A percentile compares a stretch with the other conserved stretches of the same genome.
Conservation (phyloP, 2,797 vertebrate genomes). For the Argyrosomus regius region DNA sequence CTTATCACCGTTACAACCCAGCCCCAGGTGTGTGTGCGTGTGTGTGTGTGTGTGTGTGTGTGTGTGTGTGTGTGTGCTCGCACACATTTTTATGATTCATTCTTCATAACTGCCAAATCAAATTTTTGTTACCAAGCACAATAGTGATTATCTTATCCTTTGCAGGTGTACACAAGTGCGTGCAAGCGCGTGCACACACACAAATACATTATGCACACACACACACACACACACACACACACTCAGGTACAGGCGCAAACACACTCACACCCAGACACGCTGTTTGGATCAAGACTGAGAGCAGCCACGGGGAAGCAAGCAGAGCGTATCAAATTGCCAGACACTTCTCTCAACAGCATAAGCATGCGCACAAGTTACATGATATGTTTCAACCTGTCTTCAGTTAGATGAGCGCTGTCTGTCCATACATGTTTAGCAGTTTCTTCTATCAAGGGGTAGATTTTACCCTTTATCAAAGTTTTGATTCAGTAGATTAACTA, state of each 20-base stretch:
- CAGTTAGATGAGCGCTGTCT: slow-evolving; percentile 35
- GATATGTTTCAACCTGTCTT: slow-evolving; percentile 65
- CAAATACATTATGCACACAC: slow-evolving; percentile 7
- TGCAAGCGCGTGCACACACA: neutral
- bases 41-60: slow-evolving; percentile 3
- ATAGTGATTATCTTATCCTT: slow-evolving; percentile 45
- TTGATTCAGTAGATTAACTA: neutral
- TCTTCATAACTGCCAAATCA: slow-evolving; percentile 66
- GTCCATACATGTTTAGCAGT: slow-evolving; percentile 25
- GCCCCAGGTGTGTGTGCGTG: slow-evolving; percentile 52
- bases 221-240: slow-evolving; percentile 7
- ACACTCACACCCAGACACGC: slow-evolving; percentile 39
- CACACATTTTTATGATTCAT: slow-evolving; percentile 62
- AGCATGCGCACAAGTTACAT: slow-evolving; percentile 42
- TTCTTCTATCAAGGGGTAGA: neutral
- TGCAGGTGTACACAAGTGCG: slow-evolving; percentile 52
- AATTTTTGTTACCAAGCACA: slow-evolving; percentile 55
- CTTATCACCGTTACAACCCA: slow-evolving; percentile 57
- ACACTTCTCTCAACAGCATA: slow-evolving; percentile 50
- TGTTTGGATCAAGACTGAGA: slow-evolving; percentile 44
- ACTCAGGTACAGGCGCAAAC: slow-evolving; percentile 14
- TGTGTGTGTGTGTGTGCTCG: slow-evolving; percentile 3
- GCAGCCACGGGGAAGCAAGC: slow-evolving; percentile 49
- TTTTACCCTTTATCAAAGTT: neutral
- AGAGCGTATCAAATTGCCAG: slow-evolving; percentile 54